A percentile compares a stretch with the other conserved stretches of the same genome.
Evolutionary conservation across 2,113 vertebrate species (phyloP).

Genomic region (Naja naja): DNA sequence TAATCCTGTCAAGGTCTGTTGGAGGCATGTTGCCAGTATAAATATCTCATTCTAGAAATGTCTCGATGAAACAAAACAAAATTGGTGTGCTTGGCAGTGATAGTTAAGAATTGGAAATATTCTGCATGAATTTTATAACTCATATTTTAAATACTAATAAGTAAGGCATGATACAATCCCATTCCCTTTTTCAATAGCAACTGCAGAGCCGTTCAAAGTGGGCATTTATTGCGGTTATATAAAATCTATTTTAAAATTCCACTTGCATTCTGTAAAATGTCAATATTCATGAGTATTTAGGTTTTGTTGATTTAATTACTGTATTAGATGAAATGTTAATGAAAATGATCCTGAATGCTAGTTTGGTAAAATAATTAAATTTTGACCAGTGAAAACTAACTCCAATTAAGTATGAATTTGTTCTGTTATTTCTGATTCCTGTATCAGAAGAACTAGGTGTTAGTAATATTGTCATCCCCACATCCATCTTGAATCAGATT

Average conservation of each 20-base stretch:
- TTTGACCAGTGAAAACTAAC: neutral
- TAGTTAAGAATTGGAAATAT: constrained; percentile 54
- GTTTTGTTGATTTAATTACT: constrained; percentile 37
- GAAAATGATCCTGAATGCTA: constrained; percentile 7
- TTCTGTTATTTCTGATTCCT: neutral
- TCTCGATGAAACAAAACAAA: constrained; percentile 7
- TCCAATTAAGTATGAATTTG: neutral
- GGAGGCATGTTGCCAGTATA: constrained; percentile 48
- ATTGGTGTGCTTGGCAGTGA: constrained; percentile 21
- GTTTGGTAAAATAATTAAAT: neutral
- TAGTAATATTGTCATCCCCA: neutral
- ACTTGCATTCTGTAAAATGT: constrained; percentile 38
- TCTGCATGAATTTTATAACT: constrained; percentile 49
- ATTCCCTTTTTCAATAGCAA: constrained; percentile 36
- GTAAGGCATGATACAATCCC: constrained; percentile 35
- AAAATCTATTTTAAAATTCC: constrained; percentile 23
- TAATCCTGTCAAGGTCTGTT: constrained; percentile 54
- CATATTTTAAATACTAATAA: constrained; percentile 47
- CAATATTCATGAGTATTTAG: constrained; percentile 22
- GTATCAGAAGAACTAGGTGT: neutral
- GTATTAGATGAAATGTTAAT: constrained; percentile 31
- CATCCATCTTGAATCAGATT: no score
- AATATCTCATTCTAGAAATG: constrained; percentile 26
- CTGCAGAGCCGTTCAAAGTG: constrained; percentile 26
- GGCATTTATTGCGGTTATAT: constrained; percentile 19